Evolutionary conservation across 2,888 invertebrate species (phyloP), one percentile per base, ranked within the genome.

Genomic region (Meta bourneti): DNA sequence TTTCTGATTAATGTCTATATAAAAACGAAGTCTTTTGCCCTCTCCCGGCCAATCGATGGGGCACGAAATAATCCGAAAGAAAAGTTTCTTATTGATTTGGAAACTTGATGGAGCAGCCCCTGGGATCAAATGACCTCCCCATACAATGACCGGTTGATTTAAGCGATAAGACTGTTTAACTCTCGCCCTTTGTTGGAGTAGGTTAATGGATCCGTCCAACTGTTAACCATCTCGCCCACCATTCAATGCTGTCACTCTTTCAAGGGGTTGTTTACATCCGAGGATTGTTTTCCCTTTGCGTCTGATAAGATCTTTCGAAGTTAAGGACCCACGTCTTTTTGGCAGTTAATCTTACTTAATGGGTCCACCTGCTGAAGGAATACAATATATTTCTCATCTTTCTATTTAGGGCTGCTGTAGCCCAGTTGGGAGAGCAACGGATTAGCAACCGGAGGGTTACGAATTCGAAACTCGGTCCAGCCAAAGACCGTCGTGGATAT

Each of bases 101-200:
- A 48, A 74, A 54, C 80, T 85, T 85, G 79, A 74, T 79, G 72
- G 79, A 81, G 74, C 51, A 51, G 69, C 74, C 70, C 11, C 34
- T 74, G 74, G 71, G 85, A 75, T 72, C 61, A 86, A 90, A 85
- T 90, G 90, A 90, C 80, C 85, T 48, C 34, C 49, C 80, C 49
- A 85, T 86, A 79, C 84, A 90, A 85, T 85, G 85, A 75, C 85
- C 84, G 61, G 90, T 90, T 85, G 90, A 90, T 90, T 86, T 85
- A 85, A 90, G 72, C 85, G 85, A 90, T 85, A 90, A 75, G 79
- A 49, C 75, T 74, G n/a, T 80, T 48, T 52, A 7, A 79, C 20
- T 72, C 34, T 52, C 16, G 49, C 13, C 71, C 80, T 88, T 88
- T 88, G 81, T 75, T 81, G 49, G n/a, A 7, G 4, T 8, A 48